phyloP scores from a whole-genome alignment of 1,140 invertebrate species.

The Euura lappo region DNA sequence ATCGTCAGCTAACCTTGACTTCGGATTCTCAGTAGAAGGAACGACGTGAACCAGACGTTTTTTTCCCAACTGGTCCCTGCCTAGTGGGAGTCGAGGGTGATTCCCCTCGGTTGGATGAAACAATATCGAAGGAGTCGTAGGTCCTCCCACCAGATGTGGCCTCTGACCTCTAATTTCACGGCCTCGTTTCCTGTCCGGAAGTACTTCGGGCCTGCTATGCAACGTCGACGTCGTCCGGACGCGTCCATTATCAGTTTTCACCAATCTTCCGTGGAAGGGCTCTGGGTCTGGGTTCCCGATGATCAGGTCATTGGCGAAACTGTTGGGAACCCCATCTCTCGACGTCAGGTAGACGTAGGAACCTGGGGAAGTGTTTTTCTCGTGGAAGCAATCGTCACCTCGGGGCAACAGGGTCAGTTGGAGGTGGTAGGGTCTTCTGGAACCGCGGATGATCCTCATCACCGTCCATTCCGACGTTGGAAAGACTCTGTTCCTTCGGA shows the following conservation, averaged over 20 bases:
- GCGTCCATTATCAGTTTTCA: background rate
- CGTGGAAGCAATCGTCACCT: constrained; percentile 16
- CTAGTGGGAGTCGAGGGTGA: constrained; percentile 33
- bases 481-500: constrained; percentile 20
- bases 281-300: too few relatives aligned
- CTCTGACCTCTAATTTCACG: background rate
- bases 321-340: background rate
- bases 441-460: constrained; percentile 27
- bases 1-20: too few relatives aligned
- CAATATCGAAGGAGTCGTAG: background rate
- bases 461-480: constrained; percentile 34
- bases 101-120: background rate
- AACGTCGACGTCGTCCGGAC: background rate
- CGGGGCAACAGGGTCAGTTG: constrained; percentile 38
- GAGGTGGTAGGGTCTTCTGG: constrained; percentile 30
- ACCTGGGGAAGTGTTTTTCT: constrained; percentile 21
- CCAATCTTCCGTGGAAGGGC: too few relatives aligned
- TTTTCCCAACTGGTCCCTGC: constrained; percentile 36
- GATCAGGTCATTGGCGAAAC: background rate
- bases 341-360: constrained; percentile 25
- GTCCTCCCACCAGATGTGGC: background rate
- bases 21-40: constrained; percentile 17
- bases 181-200: background rate
- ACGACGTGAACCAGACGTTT: constrained; percentile 41
- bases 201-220: background rate